phyloP scores from a whole-genome alignment of 1,140 invertebrate genomes.

The Lasioglossum albipes region DNA sequence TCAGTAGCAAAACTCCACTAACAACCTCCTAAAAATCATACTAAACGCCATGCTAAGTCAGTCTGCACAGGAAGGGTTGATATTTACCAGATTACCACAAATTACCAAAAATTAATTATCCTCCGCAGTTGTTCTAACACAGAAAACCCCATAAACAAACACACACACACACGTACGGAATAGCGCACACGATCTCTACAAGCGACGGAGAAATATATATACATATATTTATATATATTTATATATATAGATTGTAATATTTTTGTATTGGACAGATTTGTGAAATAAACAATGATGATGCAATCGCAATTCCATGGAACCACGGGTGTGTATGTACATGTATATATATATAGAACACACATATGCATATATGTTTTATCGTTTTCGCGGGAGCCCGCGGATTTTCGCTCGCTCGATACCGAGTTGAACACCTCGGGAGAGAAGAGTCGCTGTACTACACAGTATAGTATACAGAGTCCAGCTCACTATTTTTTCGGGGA shows the following conservation, averaged over 20 bases:
- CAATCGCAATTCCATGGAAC: constrained; percentile 42
- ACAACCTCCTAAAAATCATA: neutral
- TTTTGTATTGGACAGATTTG: constrained; percentile 75
- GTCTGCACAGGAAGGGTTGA: constrained; percentile 50
- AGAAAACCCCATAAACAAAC: neutral
- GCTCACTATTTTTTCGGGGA: constrained; percentile 18
- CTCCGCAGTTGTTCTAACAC: neutral
- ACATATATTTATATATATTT: constrained; percentile 56
- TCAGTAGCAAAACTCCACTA: too few relatives aligned
- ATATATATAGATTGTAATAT: constrained; percentile 74
- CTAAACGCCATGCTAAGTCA: constrained; percentile 27
- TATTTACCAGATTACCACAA: neutral
- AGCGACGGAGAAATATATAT: constrained; percentile 19
- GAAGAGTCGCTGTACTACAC: too few relatives aligned
- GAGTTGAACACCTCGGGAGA: constrained; percentile 22
- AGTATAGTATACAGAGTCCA: neutral
- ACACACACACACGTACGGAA: constrained; percentile 2
- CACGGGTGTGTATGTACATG: constrained; percentile 29
- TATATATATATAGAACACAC: neutral
- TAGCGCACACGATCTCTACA: neutral
- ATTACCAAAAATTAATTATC: constrained; percentile 31
- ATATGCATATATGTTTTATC: constrained; percentile 2
- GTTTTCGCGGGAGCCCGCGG: neutral
- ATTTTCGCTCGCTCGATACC: constrained; percentile 29
- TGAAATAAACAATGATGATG: constrained; percentile 73